Conservation (phyloP, 2,888 invertebrate species). For the Punctoribates punctum region DNA sequence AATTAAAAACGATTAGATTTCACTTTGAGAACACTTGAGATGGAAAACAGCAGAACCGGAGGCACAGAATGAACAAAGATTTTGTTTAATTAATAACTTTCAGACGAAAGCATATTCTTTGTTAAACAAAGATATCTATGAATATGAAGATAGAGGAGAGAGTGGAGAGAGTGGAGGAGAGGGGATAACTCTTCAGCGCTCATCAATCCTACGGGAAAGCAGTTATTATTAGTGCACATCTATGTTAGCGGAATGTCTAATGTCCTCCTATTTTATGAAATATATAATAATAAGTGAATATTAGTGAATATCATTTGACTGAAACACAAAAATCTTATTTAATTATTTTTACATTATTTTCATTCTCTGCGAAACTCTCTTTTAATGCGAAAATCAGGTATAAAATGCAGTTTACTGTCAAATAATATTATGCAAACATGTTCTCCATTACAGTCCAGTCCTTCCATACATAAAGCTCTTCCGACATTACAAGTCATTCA, state of each 20-base stretch:
- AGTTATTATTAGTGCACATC: not conserved
- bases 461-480: not conserved
- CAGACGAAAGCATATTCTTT: too few species aligned
- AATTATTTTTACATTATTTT: not conserved
- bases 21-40: too few species aligned
- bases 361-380: not conserved
- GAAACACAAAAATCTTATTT: not conserved
- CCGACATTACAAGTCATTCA: not conserved
- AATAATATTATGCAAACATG: slow-evolving; percentile 29
- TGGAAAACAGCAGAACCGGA: too few species aligned
- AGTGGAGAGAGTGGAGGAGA: too few species aligned
- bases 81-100: too few species aligned
- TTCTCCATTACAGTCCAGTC: not conserved
- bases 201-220: too few species aligned
- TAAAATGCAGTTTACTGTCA: slow-evolving; percentile 20
- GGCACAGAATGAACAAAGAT: too few species aligned
- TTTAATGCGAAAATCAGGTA: slow-evolving; percentile 15
- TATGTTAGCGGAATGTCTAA: not conserved
- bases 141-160: too few species aligned
- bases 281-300: not conserved
- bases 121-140: too few species aligned
- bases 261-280: not conserved
- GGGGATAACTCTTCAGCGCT: too few species aligned
- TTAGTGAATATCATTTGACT: not conserved
- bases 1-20: too few species aligned